Evolutionary conservation across 2,113 vertebrate genomes (phyloP), one percentile per base, ranked within the genome.

Genomic region (Megaptera novaeangliae): DNA sequence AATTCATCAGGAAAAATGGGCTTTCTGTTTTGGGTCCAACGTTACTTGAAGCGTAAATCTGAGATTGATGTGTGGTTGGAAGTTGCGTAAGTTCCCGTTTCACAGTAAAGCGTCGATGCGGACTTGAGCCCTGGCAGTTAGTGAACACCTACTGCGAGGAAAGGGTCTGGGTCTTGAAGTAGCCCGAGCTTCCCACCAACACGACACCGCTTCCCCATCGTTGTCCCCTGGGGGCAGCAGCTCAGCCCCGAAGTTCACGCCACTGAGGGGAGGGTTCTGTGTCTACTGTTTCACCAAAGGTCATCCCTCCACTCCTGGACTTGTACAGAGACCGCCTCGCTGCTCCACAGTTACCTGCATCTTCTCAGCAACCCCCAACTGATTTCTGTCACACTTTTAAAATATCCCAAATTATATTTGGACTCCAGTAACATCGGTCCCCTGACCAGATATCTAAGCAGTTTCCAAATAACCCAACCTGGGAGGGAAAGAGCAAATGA

Each of bases 71-170:
- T 63, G 25, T 29, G 20, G 8, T 27, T 41, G 23, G 68, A 61
- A 74, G 49, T 31, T 44, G 49, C 61, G 2, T 14, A 27, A 39
- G 72, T 86, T 52, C 20, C 31, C 1, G 18, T 69, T 96, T 64
- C 34, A 0, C 5, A 15, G 41, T 8, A 68, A 46, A n/a, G 55
- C 14, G 4, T 57, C 1, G 0, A n/a, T 29, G 5, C 11, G 2
- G 78, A 64, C 77, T 2, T 5, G 75, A 41, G 3, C 27, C 36
- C 71, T 6, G 57, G 59, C 64, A 20, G 1, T 41, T 3, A 13
- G 8, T 29, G n/a, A 31, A 15, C 20, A 1, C 39, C 57, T 46
- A 3, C 55, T 11, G 61, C 29, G 27, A 6, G 64, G 64, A 29
- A 27, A 46, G 63, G 5, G 6, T 41, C 68, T 39, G 36, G 31